A percentile compares a stretch with the other conserved stretches of the same genome.
These are phyloP conservation scores for Drosophila ercepeae DNA, from an alignment of 1,140 invertebrate species.

Conservation along the genomic window DNA sequence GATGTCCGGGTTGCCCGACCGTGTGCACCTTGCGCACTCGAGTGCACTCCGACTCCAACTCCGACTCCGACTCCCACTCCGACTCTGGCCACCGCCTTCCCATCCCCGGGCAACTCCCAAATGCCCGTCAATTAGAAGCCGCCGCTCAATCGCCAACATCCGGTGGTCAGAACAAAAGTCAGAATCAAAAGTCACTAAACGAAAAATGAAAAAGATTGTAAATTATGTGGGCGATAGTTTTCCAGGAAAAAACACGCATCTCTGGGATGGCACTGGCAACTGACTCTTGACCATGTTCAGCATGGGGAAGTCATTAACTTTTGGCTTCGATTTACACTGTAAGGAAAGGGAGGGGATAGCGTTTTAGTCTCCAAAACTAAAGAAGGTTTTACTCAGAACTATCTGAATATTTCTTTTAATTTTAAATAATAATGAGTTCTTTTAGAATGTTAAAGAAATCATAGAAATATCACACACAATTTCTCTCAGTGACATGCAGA, in stretches of 20 bases:
- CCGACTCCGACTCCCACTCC: too few relatives aligned
- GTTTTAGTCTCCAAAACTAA: background rate
- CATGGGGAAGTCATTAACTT: conserved; percentile 68
- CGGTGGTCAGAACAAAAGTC: conserved; percentile 38
- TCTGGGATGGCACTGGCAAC: conserved; percentile 24
- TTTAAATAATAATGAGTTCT: too few relatives aligned
- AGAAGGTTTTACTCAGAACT: background rate
- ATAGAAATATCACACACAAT: background rate
- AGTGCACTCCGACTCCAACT: conserved; percentile 71
- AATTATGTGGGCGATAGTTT: conserved; percentile 79
- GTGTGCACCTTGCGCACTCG: conserved; percentile 50
- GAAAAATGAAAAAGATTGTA: conserved; percentile 57
- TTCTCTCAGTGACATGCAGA: background rate
- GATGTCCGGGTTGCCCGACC: conserved; percentile 20
- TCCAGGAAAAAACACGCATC: conserved; percentile 67
- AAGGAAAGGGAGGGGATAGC: background rate
- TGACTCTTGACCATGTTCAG: conserved; percentile 68
- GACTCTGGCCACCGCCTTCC: conserved; percentile 16
- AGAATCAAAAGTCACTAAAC: conserved; percentile 61
- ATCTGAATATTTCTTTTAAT: too few relatives aligned
- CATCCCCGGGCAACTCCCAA: background rate
- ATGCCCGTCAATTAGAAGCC: conserved; percentile 59
- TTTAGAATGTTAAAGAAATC: too few relatives aligned
- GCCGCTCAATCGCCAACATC: conserved; percentile 70
- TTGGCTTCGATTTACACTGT: conserved; percentile 55